Base-by-base conservation (phyloP, 2,113 vertebrate species). In the Oreotrochilus melanogaster region DNA sequence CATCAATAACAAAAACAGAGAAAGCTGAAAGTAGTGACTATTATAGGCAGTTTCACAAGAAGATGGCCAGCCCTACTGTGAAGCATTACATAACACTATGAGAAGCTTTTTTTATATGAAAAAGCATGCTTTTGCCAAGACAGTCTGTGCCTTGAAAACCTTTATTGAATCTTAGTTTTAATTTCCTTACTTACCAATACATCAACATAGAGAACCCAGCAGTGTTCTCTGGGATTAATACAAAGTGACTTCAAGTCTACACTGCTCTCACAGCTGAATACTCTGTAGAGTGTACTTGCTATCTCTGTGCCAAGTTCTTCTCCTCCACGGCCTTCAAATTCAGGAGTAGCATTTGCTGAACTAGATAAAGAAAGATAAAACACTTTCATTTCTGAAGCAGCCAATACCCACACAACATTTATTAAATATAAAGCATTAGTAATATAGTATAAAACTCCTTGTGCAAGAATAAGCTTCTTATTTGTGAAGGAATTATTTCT, bases 201-300 rank as follows among this genome's bases (percentile, higher is more conserved):
- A 23, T 99, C 99, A 53, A 99, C 98, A 9, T 99, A 99, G 45
- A 99, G 98, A n/a, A 99, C 90, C 99, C 99, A 99, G 97, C 99
- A 99, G 96, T 99, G 99, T 53, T 99, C 99, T 86, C 98, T 97
- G 15, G 98, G 96, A 80, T 98, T 98, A 83, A 99, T 98, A 56
- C 99, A 99, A 61, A 99, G 98, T 5, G 98, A 97, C 72, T 96
- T 97, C 95, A 99, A 95, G 91, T 99, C 98, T 12, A 99, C 11
- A 11, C 97, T 98, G 97, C 96, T 97, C 89, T 98, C 98, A 5
- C 98, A 99, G 97, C 98, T 99, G 93, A 99, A 99, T 82, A 99
- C 98, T 97, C 99, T 98, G 96, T 98, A 99, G 4, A 99, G 97
- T 0, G 98, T 99, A 97, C 98, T 99, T 50, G 99, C 98, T 47